phyloP scores from a whole-genome alignment of 2,797 vertebrate genomes.

The Coregonus suidteri region DNA sequence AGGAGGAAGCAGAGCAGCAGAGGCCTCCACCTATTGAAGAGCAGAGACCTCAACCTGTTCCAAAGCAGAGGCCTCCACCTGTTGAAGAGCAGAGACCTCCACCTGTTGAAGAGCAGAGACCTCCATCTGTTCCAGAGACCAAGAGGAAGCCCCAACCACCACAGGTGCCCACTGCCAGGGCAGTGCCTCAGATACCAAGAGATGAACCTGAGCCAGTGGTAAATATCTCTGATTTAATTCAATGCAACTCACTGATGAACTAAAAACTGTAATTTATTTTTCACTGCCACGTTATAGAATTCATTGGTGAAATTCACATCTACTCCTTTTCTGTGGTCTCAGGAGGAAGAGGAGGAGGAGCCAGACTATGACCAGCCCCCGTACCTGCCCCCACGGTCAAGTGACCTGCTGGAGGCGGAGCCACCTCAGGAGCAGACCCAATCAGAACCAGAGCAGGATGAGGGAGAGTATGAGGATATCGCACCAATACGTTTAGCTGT shows the following conservation, averaged over 20 bases:
- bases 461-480: constrained; percentile 56
- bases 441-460: constrained; percentile 30
- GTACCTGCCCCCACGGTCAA: constrained; percentile 74
- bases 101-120: constrained; percentile 4
- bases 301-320: not conserved
- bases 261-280: not conserved
- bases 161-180: constrained; percentile 31
- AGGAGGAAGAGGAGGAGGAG: constrained; percentile 48
- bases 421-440: constrained; percentile 12
- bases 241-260: not conserved
- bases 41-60: no score
- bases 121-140: constrained; percentile 43
- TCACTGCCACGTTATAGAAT: not conserved
- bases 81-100: no score
- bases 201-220: constrained; percentile 28
- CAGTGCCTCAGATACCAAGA: constrained; percentile 39
- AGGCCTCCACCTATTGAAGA: no score
- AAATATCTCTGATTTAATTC: constrained; percentile 2
- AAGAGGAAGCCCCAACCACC: constrained; percentile 23
- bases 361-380: constrained; percentile 76
- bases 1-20: constrained; percentile 26
- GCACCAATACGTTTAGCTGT: not conserved
- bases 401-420: constrained; percentile 37
- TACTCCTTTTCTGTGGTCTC: not conserved
- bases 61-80: constrained; percentile 28